Evolutionary conservation across 2,113 vertebrate genomes (phyloP).

Genomic region (Oxygymnocypris stewartii): DNA sequence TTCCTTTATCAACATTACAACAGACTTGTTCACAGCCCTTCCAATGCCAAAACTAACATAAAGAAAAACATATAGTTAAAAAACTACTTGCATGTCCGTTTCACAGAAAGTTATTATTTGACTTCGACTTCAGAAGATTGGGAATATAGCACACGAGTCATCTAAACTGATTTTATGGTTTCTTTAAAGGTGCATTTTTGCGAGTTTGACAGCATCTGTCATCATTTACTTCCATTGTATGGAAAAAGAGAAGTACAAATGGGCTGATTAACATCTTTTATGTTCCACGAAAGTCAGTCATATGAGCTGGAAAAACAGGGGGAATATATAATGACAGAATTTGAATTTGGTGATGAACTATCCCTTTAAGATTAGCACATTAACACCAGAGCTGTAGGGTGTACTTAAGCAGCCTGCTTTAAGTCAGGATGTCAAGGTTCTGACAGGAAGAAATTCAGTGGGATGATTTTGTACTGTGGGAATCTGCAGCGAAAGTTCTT

Average conservation of each 20-base stretch:
- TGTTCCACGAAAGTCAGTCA: neutral
- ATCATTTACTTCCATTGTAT: neutral
- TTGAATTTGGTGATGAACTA: neutral
- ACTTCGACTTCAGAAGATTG: neutral
- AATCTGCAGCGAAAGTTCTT: slow-evolving; percentile 66
- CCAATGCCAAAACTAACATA: neutral
- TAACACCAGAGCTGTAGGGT: neutral
- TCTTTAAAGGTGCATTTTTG: neutral
- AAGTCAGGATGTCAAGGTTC: slow-evolving; percentile 20
- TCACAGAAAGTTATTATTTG: slow-evolving; percentile 8
- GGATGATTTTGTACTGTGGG: slow-evolving; percentile 63
- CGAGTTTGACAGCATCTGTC: neutral
- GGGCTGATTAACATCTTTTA: neutral
- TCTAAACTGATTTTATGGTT: neutral
- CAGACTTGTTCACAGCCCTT: neutral
- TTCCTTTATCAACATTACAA: neutral
- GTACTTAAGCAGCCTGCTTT: neutral
- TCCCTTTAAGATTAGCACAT: neutral
- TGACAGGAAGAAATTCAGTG: slow-evolving; percentile 24
- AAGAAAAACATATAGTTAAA: neutral
- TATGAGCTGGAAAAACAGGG: neutral
- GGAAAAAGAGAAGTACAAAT: neutral
- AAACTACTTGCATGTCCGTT: neutral
- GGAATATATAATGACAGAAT: neutral
- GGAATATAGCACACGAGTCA: neutral